Base-by-base conservation (phyloP, 2,797 vertebrate genomes). In the Argyrosomus regius region DNA sequence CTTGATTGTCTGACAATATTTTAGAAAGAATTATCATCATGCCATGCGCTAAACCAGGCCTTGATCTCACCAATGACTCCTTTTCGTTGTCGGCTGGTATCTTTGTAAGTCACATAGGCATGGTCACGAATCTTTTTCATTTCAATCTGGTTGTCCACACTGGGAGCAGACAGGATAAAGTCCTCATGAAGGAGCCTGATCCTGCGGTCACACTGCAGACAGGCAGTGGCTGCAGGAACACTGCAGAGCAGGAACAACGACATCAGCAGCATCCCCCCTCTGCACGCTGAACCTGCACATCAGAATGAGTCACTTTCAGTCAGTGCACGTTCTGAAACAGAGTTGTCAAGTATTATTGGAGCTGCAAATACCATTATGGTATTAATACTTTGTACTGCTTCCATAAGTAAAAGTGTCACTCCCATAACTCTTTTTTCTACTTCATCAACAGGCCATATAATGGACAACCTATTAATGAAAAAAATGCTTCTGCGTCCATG, bases 191-290 rank as follows among this genome's bases (percentile, higher is more conserved):
- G 78, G 13, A 73, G 22, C 3, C 31, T 74, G 68, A 95, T 72
- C n/a, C 14, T 80, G 43, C 59, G 71, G 77, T 95, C 93, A 79
- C 96, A 96, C 83, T 96, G 94, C 75, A 96, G 86, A 81, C 96
- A 96, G 45, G 89, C 35, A 39, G 48, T 45, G 5, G 77, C 83
- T 28, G 75, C 59, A 58, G 66, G 52, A 9, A 84, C 18, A 11
- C 63, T 52, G 63, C 62, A 76, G 39, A 93, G 58, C 77, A 93
- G 66, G 78, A 45, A 22, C 50, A 88, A 26, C 56, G 89, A 48
- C 14, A 72, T 24, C 78, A 88, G 57, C 41, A 78, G 79, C 80
- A 83, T 87, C 60, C 77, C 13, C 50, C 31, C 50, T 60, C 46
- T 49, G 50, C 22, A 46, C 31, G 50, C 20, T 28, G 14, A 28